Evolutionary conservation across 1,140 invertebrate species (phyloP).

Genomic region (Delia radicum): DNA sequence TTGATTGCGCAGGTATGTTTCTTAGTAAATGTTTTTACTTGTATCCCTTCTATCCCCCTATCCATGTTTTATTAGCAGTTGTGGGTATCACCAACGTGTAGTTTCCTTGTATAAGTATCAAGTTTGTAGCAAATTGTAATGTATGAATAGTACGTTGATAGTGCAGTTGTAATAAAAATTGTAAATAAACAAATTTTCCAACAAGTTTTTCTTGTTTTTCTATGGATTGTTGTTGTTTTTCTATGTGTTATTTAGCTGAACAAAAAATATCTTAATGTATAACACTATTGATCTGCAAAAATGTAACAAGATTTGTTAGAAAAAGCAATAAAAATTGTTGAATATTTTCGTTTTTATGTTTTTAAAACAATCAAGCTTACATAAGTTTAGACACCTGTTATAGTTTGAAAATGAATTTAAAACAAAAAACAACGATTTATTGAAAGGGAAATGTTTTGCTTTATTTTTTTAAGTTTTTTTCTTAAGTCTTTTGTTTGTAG

Average conservation of each 20-base stretch:
- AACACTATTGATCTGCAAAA: not conserved
- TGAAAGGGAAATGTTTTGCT: not conserved
- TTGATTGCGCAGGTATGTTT: too few relatives aligned
- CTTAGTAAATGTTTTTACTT: too few relatives aligned
- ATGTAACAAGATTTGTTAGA: not conserved
- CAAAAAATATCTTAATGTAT: not conserved
- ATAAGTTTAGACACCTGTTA: not conserved
- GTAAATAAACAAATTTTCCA: conserved; percentile 2
- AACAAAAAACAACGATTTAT: not conserved
- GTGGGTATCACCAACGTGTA: too few relatives aligned
- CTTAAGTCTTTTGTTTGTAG: too few relatives aligned
- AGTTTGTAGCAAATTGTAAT: too few relatives aligned
- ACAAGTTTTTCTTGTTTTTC: conserved; percentile 1
- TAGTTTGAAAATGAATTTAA: not conserved
- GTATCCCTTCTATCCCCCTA: too few relatives aligned
- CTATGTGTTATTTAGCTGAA: not conserved
- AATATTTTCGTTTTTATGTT: not conserved
- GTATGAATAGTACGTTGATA: too few relatives aligned
- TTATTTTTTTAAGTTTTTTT: too few relatives aligned
- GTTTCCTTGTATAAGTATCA: not conserved
- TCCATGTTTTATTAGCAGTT: too few relatives aligned
- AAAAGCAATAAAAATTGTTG: not conserved
- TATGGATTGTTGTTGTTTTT: not conserved
- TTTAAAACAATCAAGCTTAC: not conserved
- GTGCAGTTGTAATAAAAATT: not conserved